These are phyloP conservation scores for Patiria pectinifera DNA, from an alignment of 53 echinoderm and acorn worm species.

Conservation along the genomic window DNA sequence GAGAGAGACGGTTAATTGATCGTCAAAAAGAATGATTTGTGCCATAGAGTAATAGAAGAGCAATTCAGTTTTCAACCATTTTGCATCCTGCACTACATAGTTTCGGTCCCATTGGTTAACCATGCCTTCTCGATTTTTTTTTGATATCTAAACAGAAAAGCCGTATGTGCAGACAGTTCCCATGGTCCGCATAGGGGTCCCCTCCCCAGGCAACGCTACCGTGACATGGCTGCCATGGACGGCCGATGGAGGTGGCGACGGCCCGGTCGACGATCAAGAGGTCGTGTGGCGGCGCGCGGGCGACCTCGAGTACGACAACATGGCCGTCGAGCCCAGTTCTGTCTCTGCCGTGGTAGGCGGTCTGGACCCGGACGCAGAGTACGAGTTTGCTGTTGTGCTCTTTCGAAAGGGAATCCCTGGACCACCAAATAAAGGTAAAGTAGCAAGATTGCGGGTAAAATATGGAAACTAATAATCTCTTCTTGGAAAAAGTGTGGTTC, in stretches of 20 bases:
- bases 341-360: not conserved
- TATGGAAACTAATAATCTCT: too few species aligned
- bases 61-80: too few species aligned
- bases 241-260: constrained; percentile 2
- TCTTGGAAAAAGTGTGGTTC: too few species aligned
- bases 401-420: constrained; percentile 3
- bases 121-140: not conserved
- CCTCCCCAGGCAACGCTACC: not conserved
- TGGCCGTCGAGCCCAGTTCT: not conserved
- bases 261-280: not conserved
- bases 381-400: not conserved
- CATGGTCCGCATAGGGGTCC: not conserved
- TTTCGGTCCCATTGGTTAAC: too few species aligned
- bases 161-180: not conserved
- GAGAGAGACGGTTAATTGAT: too few species aligned
- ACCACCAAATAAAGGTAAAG: not conserved
- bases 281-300: not conserved
- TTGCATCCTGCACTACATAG: too few species aligned
- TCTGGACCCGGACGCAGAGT: not conserved
- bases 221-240: not conserved
- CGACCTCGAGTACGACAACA: not conserved
- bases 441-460: too few species aligned
- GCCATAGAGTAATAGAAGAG: too few species aligned
- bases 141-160: not conserved
- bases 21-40: too few species aligned